phyloP scores from a whole-genome alignment of 2,797 vertebrate genomes.

The Channa striata region DNA sequence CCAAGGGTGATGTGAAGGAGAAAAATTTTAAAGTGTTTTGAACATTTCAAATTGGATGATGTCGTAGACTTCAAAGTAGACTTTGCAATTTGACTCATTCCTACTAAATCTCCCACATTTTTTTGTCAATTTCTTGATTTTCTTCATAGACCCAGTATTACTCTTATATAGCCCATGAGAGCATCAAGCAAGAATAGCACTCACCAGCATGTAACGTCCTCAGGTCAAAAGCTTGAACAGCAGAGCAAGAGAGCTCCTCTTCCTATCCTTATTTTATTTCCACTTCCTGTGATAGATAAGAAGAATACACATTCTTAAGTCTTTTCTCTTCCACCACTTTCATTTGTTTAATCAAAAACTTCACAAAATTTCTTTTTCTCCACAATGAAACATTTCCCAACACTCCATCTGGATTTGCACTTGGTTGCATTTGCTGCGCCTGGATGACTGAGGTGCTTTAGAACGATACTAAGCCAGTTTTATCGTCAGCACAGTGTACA shows the following conservation, averaged over 20 bases:
- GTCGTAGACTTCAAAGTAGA: constrained; percentile 46
- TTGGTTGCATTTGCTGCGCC: neutral
- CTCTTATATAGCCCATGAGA: constrained; percentile 20
- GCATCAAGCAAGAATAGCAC: constrained; percentile 13
- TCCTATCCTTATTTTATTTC: constrained; percentile 12
- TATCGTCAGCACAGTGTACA: neutral
- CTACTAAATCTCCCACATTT: neutral
- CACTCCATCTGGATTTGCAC: neutral
- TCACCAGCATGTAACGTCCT: constrained; percentile 17
- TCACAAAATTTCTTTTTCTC: neutral
- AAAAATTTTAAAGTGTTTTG: constrained; percentile 24
- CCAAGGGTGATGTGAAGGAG: neutral
- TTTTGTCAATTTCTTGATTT: constrained; percentile 18
- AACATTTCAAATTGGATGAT: constrained; percentile 50
- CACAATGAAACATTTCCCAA: neutral
- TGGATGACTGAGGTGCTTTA: neutral
- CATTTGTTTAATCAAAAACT: neutral
- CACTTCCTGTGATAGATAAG: constrained; percentile 24
- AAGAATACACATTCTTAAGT: neutral
- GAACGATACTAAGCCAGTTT: neutral
- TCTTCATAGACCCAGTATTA: constrained; percentile 12
- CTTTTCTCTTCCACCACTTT: neutral
- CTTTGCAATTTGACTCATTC: constrained; percentile 17
- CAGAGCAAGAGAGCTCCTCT: neutral
- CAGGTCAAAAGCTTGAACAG: constrained; percentile 25